These are phyloP conservation scores for Catalaphyllia jardinei DNA, from an alignment of 64 coral and sea anemone species.

Conservation along the genomic window DNA sequence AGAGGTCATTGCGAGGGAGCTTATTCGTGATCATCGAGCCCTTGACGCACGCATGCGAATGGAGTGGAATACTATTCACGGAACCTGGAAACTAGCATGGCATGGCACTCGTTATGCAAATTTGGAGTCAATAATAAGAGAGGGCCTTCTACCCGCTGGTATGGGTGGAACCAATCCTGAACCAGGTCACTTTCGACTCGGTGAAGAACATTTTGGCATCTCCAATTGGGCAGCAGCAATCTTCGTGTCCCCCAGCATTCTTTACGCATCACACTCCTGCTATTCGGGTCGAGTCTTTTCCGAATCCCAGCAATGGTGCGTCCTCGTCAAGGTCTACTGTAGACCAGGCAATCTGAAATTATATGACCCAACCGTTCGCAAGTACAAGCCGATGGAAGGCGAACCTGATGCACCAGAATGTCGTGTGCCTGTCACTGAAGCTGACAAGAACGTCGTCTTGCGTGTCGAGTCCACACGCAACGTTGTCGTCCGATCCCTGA, in stretches of 20 bases:
- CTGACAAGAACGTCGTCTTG: slow-evolving; percentile 4
- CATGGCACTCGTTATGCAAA: slow-evolving; percentile 44
- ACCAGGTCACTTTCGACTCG: neutral
- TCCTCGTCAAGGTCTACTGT: slow-evolving; percentile 42
- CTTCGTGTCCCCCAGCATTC: slow-evolving; percentile 51
- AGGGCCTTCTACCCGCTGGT: slow-evolving; percentile 49
- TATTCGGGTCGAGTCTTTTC: slow-evolving; percentile 45
- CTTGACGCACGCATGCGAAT: slow-evolving; percentile 17
- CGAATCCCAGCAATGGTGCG: slow-evolving; percentile 14
- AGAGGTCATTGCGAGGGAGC: slow-evolving; percentile 31
- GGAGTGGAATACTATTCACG: neutral
- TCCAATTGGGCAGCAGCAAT: slow-evolving; percentile 55
- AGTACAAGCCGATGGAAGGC: neutral
- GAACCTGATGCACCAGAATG: slow-evolving; percentile 44
- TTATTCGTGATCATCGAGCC: neutral
- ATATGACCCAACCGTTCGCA: slow-evolving; percentile 12
- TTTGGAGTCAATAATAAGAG: slow-evolving; percentile 23
- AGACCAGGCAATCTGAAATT: neutral
- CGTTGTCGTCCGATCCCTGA: slow-evolving; percentile 44
- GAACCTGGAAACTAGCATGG: slow-evolving; percentile 34
- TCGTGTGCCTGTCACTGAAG: slow-evolving; percentile 18
- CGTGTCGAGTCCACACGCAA: slow-evolving; percentile 31
- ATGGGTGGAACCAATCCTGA: slow-evolving; percentile 17
- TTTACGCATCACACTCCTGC: slow-evolving; percentile 17
- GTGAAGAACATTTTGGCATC: neutral